Evolutionary conservation across 2,888 invertebrate genomes (phyloP), one percentile per base, ranked within the genome.

Genomic region (Leptothorax acervorum): DNA sequence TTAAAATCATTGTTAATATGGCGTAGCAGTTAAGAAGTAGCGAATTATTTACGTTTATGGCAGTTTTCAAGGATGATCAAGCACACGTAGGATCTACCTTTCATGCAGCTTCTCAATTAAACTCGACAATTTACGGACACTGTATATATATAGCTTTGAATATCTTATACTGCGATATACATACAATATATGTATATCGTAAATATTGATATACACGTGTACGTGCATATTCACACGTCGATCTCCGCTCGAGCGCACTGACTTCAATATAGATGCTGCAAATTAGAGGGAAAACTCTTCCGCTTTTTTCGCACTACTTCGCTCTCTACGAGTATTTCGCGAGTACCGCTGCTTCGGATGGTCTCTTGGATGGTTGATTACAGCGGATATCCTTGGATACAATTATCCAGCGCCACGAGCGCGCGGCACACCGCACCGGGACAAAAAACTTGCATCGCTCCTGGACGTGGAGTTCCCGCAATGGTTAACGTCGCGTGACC

Each of bases 401-500:
- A 92, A 92, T 93, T 92, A 92, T 68, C 87, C 71, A 86, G 85
- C 85, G 90, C 91, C 91, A 88, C 89, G 87, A 91, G 88, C 88
- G 85, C 78, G 74, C 76, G 57, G 63, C 42, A 71, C 57, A 75
- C 12, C 42, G 63, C 57, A 75, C 12, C 42, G 63, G 45, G 8
- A 70, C 84, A 92, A 92, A 89, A 90, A 92, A 88, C 89, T 85
- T 88, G 90, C 89, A 84, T 79, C 83, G 91, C 90, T 90, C 68
- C 87, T 90, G 89, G 90, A 85, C 90, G 86, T 88, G 88, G 84
- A 87, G 89, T 90, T 90, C 87, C 88, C 81, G 86, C 87, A 86
- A 88, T 88, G 90, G 85, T 85, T 89, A 90, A 90, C 90, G 92
- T 93, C 91, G 93, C 93, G 93, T 93, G 93, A 93, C 93, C 92